Evolutionary conservation across 1,140 invertebrate genomes (phyloP).

Genomic region (Phortica variegata): DNA sequence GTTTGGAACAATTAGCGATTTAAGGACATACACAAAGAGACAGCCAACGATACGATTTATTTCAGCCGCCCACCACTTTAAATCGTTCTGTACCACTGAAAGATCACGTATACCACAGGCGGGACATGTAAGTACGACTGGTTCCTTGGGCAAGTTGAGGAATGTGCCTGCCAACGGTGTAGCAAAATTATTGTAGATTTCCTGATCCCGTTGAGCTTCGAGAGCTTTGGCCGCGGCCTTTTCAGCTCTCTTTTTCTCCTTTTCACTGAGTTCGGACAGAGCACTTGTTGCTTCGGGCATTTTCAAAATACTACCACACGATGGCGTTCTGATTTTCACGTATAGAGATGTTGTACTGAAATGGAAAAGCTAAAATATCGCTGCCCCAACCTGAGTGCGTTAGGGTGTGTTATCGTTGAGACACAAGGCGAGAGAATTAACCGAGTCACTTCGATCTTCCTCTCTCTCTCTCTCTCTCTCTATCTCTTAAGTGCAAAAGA

Average conservation of each 20-base stretch:
- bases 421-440: no score
- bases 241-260: slow-evolving; percentile 11
- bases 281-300: slow-evolving; percentile 6
- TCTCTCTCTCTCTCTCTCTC: no score
- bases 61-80: slow-evolving; percentile 49
- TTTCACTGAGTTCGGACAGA: slow-evolving; percentile 6
- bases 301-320: no score
- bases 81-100: slow-evolving; percentile 40
- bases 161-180: slow-evolving; percentile 45
- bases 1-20: neutral
- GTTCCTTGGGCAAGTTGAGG: slow-evolving; percentile 39
- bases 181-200: slow-evolving; percentile 51
- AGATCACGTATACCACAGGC: slow-evolving; percentile 36
- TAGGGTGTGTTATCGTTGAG: no score
- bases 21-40: slow-evolving; percentile 40
- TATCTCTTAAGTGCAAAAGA: no score
- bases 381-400: no score
- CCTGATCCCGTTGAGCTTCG: slow-evolving; percentile 25
- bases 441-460: no score
- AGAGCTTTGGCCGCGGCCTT: slow-evolving; percentile 19
- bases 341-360: no score
- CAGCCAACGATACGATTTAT: slow-evolving; percentile 47
- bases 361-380: no score
- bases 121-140: slow-evolving; percentile 40
- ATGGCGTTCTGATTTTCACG: no score